phyloP scores from a whole-genome alignment of 2,797 vertebrate genomes.

The Sebastes minor region DNA sequence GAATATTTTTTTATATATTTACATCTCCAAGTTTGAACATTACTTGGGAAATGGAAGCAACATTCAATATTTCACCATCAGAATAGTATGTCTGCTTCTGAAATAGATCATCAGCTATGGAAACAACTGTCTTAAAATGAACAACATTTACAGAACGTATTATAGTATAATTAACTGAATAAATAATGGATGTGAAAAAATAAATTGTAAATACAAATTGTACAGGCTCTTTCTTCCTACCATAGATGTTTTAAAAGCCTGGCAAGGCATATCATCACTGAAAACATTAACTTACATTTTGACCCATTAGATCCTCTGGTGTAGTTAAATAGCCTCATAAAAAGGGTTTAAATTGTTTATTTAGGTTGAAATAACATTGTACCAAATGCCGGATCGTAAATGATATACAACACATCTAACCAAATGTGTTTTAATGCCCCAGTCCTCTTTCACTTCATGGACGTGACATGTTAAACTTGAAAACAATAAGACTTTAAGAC shows the following conservation, averaged over 20 bases:
- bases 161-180: background rate
- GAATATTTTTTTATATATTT: background rate
- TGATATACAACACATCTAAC: background rate
- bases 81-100: background rate
- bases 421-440: background rate
- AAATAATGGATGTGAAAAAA: background rate
- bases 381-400: no score
- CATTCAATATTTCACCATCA: background rate
- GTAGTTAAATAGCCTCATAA: background rate
- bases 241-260: background rate
- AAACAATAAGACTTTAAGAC: background rate
- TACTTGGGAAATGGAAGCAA: background rate
- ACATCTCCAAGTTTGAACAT: background rate
- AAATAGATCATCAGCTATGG: background rate
- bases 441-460: background rate
- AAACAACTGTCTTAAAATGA: background rate
- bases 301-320: background rate
- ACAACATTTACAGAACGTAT: background rate
- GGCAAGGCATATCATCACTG: background rate
- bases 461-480: background rate
- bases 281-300: background rate
- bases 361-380: no score
- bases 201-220: background rate
- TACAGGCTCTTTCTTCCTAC: background rate
- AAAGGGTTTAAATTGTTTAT: no score